Conservation (phyloP, 2,113 vertebrate species). For the Alces alces region DNA sequence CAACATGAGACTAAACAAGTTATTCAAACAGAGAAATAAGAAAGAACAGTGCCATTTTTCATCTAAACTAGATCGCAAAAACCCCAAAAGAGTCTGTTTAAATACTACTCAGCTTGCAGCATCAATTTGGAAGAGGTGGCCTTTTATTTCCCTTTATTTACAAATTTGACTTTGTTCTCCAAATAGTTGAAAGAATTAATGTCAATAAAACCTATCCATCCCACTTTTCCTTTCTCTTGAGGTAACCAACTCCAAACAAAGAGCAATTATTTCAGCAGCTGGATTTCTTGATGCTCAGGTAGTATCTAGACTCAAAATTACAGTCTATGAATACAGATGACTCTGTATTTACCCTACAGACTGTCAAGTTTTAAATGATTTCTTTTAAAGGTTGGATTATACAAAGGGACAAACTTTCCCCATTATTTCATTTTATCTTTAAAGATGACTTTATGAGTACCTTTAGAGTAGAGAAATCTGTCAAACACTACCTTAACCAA, state of each 20-base stretch:
- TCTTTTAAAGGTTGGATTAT: neutral
- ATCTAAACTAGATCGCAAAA: slow-evolving; percentile 36
- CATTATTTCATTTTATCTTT: neutral
- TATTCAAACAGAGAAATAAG: neutral
- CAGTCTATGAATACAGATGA: slow-evolving; percentile 58
- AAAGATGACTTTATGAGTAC: neutral
- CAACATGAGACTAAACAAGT: slow-evolving; percentile 61
- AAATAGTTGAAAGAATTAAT: slow-evolving; percentile 68
- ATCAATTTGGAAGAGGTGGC: slow-evolving; percentile 62
- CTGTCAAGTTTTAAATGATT: neutral
- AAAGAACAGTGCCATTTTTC: slow-evolving; percentile 35
- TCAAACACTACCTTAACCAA: neutral
- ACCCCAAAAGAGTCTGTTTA: slow-evolving; percentile 62
- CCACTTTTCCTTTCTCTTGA: slow-evolving; percentile 61
- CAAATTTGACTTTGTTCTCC: slow-evolving; percentile 47
- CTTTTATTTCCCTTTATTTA: slow-evolving; percentile 57
- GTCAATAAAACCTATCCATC: slow-evolving; percentile 56
- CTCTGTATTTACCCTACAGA: neutral
- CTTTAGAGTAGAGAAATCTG: neutral
- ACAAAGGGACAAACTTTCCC: neutral
- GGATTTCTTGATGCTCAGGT: slow-evolving; percentile 60
- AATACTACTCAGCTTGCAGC: slow-evolving; percentile 62
- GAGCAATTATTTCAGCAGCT: slow-evolving; percentile 56
- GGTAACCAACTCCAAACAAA: slow-evolving; percentile 65
- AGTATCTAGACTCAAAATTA: slow-evolving; percentile 52